Conservation (phyloP, 2,113 vertebrate species). For the Mesoclemmys tuberculata region DNA sequence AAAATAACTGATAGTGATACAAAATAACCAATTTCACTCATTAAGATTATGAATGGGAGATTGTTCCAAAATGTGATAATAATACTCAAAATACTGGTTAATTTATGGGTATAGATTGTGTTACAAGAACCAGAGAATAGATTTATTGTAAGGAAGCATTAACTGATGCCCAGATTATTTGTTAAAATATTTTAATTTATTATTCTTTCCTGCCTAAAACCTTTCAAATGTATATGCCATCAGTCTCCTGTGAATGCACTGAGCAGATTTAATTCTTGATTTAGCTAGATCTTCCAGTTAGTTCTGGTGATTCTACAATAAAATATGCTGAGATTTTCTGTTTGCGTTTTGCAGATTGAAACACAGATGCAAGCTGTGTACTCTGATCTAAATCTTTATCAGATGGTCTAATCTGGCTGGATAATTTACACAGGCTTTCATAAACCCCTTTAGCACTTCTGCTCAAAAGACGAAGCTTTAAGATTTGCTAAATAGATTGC, state of each 20-base stretch:
- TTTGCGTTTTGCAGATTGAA: slow-evolving; percentile 61
- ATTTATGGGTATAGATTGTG: neutral
- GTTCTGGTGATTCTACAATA: slow-evolving; percentile 46
- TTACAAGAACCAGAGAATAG: neutral
- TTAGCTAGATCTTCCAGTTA: slow-evolving; percentile 64
- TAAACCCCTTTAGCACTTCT: slow-evolving; percentile 42
- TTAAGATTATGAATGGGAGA: slow-evolving; percentile 24
- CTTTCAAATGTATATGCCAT: slow-evolving; percentile 21
- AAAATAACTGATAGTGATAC: neutral
- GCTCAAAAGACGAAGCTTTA: slow-evolving; percentile 35
- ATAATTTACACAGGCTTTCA: slow-evolving; percentile 43
- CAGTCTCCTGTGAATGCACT: slow-evolving; percentile 28
- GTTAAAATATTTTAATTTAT: slow-evolving; percentile 7
- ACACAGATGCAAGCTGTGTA: slow-evolving; percentile 57
- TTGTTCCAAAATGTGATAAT: slow-evolving; percentile 54
- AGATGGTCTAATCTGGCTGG: slow-evolving; percentile 54
- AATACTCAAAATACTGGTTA: slow-evolving; percentile 51
- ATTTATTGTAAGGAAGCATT: slow-evolving; percentile 33
- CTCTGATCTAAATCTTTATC: slow-evolving; percentile 49
- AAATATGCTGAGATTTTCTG: slow-evolving; percentile 49
- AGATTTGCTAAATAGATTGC: slow-evolving; percentile 52
- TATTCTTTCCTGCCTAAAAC: neutral
- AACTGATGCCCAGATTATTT: slow-evolving; percentile 17
- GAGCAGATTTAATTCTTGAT: slow-evolving; percentile 65
- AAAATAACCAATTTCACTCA: slow-evolving; percentile 7